Percentiles rank a stretch among this genome's conserved stretches.
Conservation (phyloP, 2,797 vertebrate species). For the Falco peregrinus region DNA sequence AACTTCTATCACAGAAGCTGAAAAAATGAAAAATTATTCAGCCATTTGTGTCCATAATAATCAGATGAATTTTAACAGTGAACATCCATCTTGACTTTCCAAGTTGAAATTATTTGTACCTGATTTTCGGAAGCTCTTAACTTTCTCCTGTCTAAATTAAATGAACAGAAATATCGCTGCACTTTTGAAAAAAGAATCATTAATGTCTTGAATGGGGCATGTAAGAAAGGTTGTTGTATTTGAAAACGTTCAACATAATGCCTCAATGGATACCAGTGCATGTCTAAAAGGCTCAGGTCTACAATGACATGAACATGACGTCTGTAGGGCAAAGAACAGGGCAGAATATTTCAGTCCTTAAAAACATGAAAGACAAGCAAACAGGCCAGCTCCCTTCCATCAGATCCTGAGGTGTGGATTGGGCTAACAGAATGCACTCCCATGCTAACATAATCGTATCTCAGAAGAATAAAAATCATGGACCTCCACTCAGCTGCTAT, state of each 20-base stretch:
- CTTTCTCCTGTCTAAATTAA: not conserved
- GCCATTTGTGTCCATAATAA: not conserved
- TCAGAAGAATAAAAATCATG: not conserved
- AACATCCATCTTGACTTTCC: not conserved
- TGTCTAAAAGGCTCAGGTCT: not conserved
- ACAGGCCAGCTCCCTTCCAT: not conserved
- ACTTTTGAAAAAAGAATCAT: not conserved
- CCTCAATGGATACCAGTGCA: not conserved
- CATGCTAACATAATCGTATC: not conserved
- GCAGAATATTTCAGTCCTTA: not conserved
- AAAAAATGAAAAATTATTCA: not conserved
- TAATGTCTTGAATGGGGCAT: not conserved
- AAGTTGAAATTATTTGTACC: not conserved
- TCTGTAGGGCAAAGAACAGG: not conserved
- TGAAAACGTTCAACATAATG: not conserved
- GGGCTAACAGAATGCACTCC: not conserved
- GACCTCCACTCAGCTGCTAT: not conserved
- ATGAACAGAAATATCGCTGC: not conserved
- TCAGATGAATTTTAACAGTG: not conserved
- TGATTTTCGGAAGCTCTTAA: not conserved
- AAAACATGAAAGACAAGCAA: not conserved
- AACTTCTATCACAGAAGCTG: not conserved
- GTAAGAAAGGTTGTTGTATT: not conserved
- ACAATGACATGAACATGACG: not conserved
- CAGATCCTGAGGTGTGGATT: not conserved